These are phyloP conservation scores for Hylyphantes graminicola DNA, from an alignment of 1,140 invertebrate species.

Conservation along the genomic window DNA sequence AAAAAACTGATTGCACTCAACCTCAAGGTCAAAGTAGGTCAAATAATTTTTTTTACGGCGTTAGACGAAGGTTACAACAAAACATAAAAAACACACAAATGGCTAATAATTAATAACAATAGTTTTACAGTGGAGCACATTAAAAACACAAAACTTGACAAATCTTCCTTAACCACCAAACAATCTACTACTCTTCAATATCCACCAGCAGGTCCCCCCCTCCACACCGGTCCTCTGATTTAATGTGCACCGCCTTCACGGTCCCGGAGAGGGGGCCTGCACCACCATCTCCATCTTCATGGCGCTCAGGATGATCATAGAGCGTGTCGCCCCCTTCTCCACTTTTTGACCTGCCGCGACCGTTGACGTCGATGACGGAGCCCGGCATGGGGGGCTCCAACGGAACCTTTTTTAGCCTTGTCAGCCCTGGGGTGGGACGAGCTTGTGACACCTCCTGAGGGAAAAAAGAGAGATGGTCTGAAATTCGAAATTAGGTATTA, in stretches of 20 bases:
- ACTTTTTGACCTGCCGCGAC: conserved; percentile 88
- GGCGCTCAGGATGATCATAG: conserved; percentile 93
- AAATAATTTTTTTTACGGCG: too few relatives aligned
- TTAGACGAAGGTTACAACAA: too few relatives aligned
- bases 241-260: conserved; percentile 82
- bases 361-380: conserved; percentile 81
- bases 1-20: too few relatives aligned
- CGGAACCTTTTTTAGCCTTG: conserved; percentile 86
- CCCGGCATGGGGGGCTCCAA: conserved; percentile 99
- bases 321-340: conserved; percentile 89
- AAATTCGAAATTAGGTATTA: conserved; percentile 68
- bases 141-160: too few relatives aligned
- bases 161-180: too few relatives aligned
- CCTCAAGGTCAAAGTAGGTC: too few relatives aligned
- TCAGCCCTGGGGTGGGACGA: conserved; percentile 93
- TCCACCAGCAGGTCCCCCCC: conserved; percentile 80
- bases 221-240: conserved; percentile 90
- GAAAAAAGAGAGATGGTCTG: conserved; percentile 78
- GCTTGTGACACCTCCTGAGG: conserved; percentile 27
- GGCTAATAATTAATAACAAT: too few relatives aligned
- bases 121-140: too few relatives aligned
- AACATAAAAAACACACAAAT: too few relatives aligned
- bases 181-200: background rate
- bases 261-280: conserved; percentile 88
- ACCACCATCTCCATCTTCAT: conserved; percentile 99